Evolutionary conservation across 2,797 vertebrate species (phyloP).

Genomic region (Sparidentex hasta): DNA sequence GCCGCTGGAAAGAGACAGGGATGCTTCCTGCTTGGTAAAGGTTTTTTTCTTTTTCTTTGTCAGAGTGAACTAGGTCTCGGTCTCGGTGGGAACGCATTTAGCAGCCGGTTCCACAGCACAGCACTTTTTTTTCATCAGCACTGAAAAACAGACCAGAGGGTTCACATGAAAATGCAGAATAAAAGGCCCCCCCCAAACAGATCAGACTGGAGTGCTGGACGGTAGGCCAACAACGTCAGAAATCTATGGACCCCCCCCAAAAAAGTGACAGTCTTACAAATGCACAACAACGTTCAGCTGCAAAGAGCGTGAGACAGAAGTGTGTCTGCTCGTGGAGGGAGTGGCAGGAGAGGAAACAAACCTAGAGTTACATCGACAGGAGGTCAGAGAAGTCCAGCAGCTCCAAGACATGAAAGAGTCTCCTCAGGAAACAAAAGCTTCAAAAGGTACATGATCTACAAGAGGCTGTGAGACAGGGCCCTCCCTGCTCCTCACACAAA

Average conservation of each 20-base stretch:
- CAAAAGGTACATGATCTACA: conserved; percentile 61
- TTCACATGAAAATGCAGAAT: conserved; percentile 2
- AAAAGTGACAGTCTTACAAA: background rate
- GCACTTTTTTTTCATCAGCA: background rate
- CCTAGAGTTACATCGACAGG: conserved; percentile 33
- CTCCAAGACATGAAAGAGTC: conserved; percentile 40
- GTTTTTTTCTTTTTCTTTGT: conserved; percentile 1
- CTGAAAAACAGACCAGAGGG: background rate
- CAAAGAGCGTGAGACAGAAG: background rate
- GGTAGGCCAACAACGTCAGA: background rate
- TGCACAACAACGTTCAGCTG: background rate
- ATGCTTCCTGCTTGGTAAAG: conserved; percentile 58
- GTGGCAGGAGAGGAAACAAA: conserved; percentile 50
- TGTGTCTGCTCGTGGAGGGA: conserved; percentile 28
- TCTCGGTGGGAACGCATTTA: conserved; percentile 27
- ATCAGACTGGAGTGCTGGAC: background rate
- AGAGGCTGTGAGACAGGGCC: conserved; percentile 32
- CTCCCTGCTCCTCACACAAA: conserved; percentile 33
- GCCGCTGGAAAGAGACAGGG: conserved; percentile 50
- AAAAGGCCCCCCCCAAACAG: too few relatives aligned
- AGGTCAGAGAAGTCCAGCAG: conserved; percentile 38
- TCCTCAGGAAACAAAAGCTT: conserved; percentile 61
- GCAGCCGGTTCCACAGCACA: conserved; percentile 32
- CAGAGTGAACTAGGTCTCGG: conserved; percentile 19
- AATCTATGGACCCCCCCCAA: background rate